A percentile compares a stretch with the other conserved stretches of the same genome.
Evolutionary conservation across 1,140 invertebrate genomes (phyloP).

Genomic region (Sitodiplosis mosellana): DNA sequence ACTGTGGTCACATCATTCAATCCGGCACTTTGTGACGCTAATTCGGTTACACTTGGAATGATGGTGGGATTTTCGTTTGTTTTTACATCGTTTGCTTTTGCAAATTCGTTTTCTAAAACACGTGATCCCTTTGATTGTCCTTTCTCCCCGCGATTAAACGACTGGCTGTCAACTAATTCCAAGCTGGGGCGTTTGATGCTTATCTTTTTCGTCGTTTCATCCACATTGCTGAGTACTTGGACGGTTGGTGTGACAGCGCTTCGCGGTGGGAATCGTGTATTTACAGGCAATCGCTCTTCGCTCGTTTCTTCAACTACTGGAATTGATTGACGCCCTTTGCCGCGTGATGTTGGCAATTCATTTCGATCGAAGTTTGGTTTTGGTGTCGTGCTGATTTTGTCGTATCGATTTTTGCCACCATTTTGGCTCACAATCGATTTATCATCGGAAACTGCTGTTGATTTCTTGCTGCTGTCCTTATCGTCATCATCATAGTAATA

Average conservation of each 20-base stretch:
- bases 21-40: slow-evolving; percentile 9
- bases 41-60: slow-evolving; percentile 7
- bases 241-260: slow-evolving; percentile 23
- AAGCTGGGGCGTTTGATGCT: slow-evolving; percentile 38
- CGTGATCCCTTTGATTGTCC: slow-evolving; percentile 14
- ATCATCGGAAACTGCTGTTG: background rate
- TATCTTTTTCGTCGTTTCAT: slow-evolving; percentile 24
- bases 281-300: slow-evolving; percentile 49
- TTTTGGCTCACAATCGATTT: background rate
- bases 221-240: slow-evolving; percentile 4
- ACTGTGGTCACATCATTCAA: slow-evolving; percentile 24
- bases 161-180: slow-evolving; percentile 58
- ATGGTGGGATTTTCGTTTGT: slow-evolving; percentile 12
- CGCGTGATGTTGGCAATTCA: slow-evolving; percentile 33
- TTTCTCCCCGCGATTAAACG: slow-evolving; percentile 52
- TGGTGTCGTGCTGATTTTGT: slow-evolving; percentile 29
- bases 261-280: slow-evolving; percentile 57
- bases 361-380: slow-evolving; percentile 17
- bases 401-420: slow-evolving; percentile 32
- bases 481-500: slow-evolving; percentile 77
- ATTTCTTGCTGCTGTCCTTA: slow-evolving; percentile 15
- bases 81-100: slow-evolving; percentile 12
- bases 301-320: slow-evolving; percentile 5
- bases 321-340: slow-evolving; percentile 21
- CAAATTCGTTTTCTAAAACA: slow-evolving; percentile 18